Base-by-base conservation (phyloP, 2,888 invertebrate genomes). In the Drosophila incognita region DNA sequence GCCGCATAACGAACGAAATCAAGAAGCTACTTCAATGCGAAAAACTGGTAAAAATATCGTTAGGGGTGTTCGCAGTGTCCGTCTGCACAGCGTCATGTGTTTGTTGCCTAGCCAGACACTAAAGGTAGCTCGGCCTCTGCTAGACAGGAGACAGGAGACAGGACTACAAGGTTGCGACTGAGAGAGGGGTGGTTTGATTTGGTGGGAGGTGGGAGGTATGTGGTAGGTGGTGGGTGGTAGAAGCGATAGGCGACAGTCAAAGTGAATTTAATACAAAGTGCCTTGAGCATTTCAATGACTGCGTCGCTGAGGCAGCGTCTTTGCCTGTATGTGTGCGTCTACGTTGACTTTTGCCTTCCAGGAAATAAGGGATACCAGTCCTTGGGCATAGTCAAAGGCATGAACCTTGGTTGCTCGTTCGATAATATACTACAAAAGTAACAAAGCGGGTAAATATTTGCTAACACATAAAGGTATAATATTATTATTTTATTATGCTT, bases 211-310 rank as follows among this genome's bases (percentile, higher is more conserved):
- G 11, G 35, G 18, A n/a, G n/a, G n/a, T n/a, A n/a, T n/a, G n/a
- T 15, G 6, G 35, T 11, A 31, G 5, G 18, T 1, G 13, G 24
- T 13, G n/a, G n/a, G 33, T 18, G 49, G 13, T 4, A 2, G 36
- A 33, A 15, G 51, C 69, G 74, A 70, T 83, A 79, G 81, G 81
- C 79, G 81, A 83, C 83, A 77, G 71, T 74, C 79, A 83, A 83
- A 83, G 83, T 83, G 83, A 83, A 83, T 83, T 83, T 81, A 81
- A 83, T 81, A 79, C 74, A 83, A 83, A 83, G 76, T 81, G 79
- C 81, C 79, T 76, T 63, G 56, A 81, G 82, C 82, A 77, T 82
- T 82, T 82, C 82, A 80, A 82, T 80, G 76, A 63, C 71, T 69
- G 48, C 54, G 62, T 42, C 60, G 54, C 42, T 48, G 51, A 61